Evolutionary conservation across 2,797 vertebrate genomes (phyloP), one percentile per base, ranked within the genome.

Genomic region (Hypotaenidia philippensis): DNA sequence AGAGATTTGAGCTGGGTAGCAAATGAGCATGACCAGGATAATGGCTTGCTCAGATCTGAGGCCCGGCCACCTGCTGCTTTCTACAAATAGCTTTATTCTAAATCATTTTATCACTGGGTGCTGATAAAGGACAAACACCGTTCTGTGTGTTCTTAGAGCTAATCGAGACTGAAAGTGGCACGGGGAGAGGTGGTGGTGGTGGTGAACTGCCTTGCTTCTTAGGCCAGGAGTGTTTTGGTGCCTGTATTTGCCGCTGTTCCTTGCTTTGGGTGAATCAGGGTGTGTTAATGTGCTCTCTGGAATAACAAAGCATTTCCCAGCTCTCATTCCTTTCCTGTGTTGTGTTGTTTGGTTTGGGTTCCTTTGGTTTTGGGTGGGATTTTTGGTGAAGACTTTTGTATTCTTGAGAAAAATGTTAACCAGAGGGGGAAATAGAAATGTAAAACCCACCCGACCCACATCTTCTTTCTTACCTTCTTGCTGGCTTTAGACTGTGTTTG

Each of bases 391-490:
- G 16, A 50, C 22, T 1, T 84, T 65, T 34, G 32, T 29, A 36
- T 87, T 27, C 45, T 18, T 53, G 59, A 45, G 52, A 32, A 49
- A 55, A 22, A 34, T 1, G 36, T 38, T 25, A 64, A 76, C 27
- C 18, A 50, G 22, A 68, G n/a, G 25, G 15, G 14, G 25, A 59
- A 57, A 45, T 1, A 74, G 22, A 71, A 88, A 88, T 8, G 19
- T 31, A 36, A 34, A 74, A 11, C 15, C 41, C 36, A 44, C 12
- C 27, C 38, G 53, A 47, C 2, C 12, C 63, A 56, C 21, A 10
- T 3, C 2, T 40, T 7, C 52, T 66, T 75, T 12, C 49, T 96
- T 90, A 98, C 99, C 99, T 99, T 99, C 76, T 94, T 97, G 32
- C 83, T 68, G 57, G 40, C 87, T 83, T 93, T 97, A 29, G 90